phyloP scores from a whole-genome alignment of 2,113 vertebrate species.

The Phyllostomus discolor region DNA sequence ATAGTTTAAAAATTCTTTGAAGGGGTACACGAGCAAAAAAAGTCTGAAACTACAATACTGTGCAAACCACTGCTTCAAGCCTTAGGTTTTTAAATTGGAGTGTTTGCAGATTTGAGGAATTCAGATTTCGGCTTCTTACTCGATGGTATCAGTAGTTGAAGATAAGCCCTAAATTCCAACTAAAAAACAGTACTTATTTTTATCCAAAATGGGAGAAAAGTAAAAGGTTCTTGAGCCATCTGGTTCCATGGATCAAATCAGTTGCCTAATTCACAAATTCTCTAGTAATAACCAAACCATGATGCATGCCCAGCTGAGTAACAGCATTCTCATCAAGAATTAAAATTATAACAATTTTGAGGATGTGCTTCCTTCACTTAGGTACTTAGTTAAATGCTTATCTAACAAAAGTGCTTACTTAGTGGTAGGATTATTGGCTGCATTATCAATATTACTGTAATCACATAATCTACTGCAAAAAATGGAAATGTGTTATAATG shows the following conservation, averaged over 20 bases:
- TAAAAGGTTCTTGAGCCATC: not conserved
- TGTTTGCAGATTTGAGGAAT: not conserved
- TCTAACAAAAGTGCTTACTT: conserved; percentile 15
- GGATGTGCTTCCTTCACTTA: not conserved
- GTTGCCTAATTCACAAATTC: not conserved
- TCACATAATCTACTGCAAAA: conserved; percentile 5
- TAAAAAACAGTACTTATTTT: not conserved
- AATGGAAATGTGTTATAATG: not conserved
- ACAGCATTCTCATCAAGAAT: conserved; percentile 10
- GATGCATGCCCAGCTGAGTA: not conserved
- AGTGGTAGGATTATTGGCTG: not conserved
- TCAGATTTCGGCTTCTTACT: conserved; percentile 16
- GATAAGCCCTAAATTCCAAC: not conserved
- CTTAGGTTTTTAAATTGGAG: not conserved
- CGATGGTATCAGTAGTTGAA: not conserved
- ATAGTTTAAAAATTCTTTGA: not conserved
- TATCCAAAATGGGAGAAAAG: not conserved
- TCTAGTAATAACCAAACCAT: not conserved
- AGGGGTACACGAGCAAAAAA: not conserved
- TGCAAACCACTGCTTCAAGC: not conserved
- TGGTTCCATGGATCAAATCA: not conserved
- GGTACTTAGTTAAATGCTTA: conserved; percentile 8
- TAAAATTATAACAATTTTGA: conserved; percentile 5
- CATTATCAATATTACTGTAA: not conserved
- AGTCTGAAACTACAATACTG: not conserved